phyloP scores from a whole-genome alignment of 30 jellyfish, hydroid and myxozoan genomes.

The Catostylus mosaicus region DNA sequence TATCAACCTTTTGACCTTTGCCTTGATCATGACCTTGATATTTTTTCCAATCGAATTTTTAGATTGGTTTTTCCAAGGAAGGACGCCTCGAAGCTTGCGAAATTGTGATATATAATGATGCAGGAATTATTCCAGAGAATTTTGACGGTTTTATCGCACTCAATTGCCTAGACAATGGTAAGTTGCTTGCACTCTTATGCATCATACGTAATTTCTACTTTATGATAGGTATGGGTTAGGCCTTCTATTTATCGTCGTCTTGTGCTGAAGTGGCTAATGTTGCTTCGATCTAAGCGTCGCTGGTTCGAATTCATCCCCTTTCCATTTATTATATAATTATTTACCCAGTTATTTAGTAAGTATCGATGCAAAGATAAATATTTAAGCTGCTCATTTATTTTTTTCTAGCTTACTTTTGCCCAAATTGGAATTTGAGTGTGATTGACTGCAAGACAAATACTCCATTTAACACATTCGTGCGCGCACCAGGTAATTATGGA shows the following conservation, averaged over 20 bases:
- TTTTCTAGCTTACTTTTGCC: constrained; percentile 35
- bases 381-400: too few species aligned
- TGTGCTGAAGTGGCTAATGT: too few species aligned
- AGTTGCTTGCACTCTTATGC: too few species aligned
- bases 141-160: constrained; percentile 21
- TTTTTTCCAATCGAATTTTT: not conserved
- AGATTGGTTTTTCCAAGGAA: constrained; percentile 62
- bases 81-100: constrained; percentile 50
- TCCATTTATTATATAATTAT: too few species aligned
- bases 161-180: constrained; percentile 37
- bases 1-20: not conserved
- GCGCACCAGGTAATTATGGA: constrained; percentile 50
- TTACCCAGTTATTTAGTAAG: not conserved
- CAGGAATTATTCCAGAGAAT: constrained; percentile 25
- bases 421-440: constrained; percentile 25
- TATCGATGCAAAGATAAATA: not conserved
- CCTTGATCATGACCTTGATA: too few species aligned
- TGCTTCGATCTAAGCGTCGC: too few species aligned
- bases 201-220: too few species aligned
- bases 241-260: too few species aligned
- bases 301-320: too few species aligned
- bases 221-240: too few species aligned
- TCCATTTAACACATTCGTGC: constrained; percentile 25
- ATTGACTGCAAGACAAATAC: constrained; percentile 45
- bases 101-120: constrained; percentile 22